phyloP scores from a whole-genome alignment of 2,797 vertebrate species.

The Poliocrania exsul region DNA sequence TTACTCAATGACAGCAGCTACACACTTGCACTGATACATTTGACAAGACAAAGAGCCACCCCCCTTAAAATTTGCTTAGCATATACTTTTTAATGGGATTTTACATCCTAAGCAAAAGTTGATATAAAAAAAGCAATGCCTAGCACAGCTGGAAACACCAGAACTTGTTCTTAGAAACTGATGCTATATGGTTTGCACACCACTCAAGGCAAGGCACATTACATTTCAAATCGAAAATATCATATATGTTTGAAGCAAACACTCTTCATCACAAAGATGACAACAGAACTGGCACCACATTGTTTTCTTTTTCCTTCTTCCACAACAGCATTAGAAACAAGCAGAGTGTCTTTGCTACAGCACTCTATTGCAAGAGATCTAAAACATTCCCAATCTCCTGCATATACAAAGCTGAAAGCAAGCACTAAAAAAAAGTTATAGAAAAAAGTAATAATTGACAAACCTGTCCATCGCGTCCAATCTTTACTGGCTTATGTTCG shows the following conservation, averaged over 20 bases:
- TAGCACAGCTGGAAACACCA: not conserved
- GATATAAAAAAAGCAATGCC: not conserved
- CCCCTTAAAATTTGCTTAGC: not conserved
- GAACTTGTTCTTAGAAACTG: not conserved
- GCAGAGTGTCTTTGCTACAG: not conserved
- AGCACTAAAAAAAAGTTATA: not conserved
- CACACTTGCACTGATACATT: not conserved
- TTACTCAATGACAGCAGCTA: not conserved
- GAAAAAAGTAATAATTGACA: conserved; percentile 34
- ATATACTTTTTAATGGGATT: not conserved
- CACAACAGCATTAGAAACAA: not conserved
- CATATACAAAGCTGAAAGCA: not conserved
- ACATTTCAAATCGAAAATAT: not conserved
- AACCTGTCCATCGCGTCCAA: conserved; percentile 98
- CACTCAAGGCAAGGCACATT: not conserved
- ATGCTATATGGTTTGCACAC: not conserved
- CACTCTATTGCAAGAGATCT: not conserved
- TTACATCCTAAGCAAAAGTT: not conserved
- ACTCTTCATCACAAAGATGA: not conserved
- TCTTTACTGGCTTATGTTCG: conserved; percentile 97
- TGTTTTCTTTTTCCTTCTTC: not conserved
- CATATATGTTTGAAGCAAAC: not conserved
- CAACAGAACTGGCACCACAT: not conserved
- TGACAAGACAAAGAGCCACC: not conserved
- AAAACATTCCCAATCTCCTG: not conserved